Conservation (phyloP, 2,797 vertebrate species). For the Mico argentatus region DNA sequence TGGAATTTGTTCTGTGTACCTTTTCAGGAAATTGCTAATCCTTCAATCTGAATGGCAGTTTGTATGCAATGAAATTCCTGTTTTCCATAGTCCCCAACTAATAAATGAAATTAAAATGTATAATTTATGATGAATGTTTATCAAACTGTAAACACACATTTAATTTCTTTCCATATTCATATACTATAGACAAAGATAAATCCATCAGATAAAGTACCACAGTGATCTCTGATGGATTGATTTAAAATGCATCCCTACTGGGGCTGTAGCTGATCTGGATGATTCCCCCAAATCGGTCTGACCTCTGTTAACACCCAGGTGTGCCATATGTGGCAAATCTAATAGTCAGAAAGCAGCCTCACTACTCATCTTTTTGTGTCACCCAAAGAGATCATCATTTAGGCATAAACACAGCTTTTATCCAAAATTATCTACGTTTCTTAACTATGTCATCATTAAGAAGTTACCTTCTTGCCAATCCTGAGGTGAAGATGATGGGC, state of each 20-base stretch:
- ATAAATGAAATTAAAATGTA: slow-evolving; percentile 76
- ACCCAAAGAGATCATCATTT: slow-evolving; percentile 14
- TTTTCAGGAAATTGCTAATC: slow-evolving; percentile 63
- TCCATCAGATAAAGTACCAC: slow-evolving; percentile 34
- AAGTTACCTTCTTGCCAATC: not conserved
- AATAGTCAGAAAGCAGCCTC: not conserved
- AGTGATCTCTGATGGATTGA: slow-evolving; percentile 43
- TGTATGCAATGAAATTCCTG: not conserved
- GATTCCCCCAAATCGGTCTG: not conserved
- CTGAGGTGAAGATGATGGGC: not conserved
- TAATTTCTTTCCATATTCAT: slow-evolving; percentile 67
- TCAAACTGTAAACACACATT: slow-evolving; percentile 63
- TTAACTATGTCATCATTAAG: not conserved
- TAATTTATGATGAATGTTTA: slow-evolving; percentile 74
- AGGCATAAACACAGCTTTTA: not conserved
- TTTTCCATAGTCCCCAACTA: slow-evolving; percentile 64
- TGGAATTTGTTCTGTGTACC: slow-evolving; percentile 16
- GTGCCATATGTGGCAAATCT: not conserved
- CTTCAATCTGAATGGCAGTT: slow-evolving; percentile 41
- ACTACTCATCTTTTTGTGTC: not conserved
- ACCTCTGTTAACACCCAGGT: not conserved
- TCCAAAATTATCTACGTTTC: slow-evolving; percentile 2
- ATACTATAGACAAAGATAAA: slow-evolving; percentile 73
- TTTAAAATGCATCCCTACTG: slow-evolving; percentile 7
- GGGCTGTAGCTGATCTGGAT: not conserved